Conservation (phyloP, 2,113 vertebrate species). For the Alouatta palliata region DNA sequence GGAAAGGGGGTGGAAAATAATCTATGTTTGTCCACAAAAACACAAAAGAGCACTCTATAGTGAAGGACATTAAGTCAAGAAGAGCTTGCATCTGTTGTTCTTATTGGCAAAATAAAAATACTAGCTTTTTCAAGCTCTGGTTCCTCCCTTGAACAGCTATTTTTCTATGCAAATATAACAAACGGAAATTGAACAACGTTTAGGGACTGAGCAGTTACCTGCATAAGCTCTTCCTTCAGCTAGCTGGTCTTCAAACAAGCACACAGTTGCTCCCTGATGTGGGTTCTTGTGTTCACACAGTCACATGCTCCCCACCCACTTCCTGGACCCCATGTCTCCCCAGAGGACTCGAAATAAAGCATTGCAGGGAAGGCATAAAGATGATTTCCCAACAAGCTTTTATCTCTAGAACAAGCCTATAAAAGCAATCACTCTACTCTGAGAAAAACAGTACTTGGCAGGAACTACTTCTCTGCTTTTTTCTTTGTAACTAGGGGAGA, state of each 20-base stretch:
- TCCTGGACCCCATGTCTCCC: background rate
- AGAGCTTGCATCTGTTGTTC: background rate
- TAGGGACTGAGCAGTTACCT: background rate
- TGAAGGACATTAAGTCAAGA: background rate
- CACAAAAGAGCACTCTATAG: background rate
- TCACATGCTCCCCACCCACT: background rate
- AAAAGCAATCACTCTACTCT: background rate
- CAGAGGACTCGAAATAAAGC: conserved; percentile 34
- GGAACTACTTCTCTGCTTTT: background rate
- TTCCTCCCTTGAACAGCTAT: background rate
- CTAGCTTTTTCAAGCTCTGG: background rate
- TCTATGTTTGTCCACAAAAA: background rate
- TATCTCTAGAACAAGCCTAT: conserved; percentile 33
- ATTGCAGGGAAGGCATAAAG: background rate
- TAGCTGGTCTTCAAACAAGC: conserved; percentile 33
- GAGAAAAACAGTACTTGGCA: background rate
- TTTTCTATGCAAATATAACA: conserved; percentile 5
- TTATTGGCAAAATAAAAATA: conserved; percentile 14
- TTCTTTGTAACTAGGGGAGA: background rate
- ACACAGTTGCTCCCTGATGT: background rate
- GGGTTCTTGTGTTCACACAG: background rate
- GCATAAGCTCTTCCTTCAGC: background rate
- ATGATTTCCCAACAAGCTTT: background rate
- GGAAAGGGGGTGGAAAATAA: conserved; percentile 11
- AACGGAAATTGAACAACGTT: conserved; percentile 53